These are phyloP conservation scores for Philereme vetulata DNA, from an alignment of 2,888 invertebrate genomes.

Conservation along the genomic window DNA sequence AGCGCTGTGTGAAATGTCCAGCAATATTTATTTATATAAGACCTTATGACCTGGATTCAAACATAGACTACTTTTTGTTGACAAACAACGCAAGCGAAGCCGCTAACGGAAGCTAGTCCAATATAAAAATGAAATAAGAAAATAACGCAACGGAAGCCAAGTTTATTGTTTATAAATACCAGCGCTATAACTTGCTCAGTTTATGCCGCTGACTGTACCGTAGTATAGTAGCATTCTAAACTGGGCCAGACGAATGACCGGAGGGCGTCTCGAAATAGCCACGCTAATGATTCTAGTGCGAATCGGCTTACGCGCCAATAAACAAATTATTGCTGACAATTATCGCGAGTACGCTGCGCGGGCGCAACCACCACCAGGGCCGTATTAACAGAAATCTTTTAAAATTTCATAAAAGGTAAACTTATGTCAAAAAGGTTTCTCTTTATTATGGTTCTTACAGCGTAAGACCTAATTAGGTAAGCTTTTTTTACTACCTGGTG, in stretches of 20 bases:
- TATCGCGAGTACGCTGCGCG: constrained; percentile 41
- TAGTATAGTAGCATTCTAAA: constrained; percentile 42
- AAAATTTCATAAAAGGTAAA: too few relatives aligned
- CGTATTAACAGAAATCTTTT: not conserved
- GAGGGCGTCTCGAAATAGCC: constrained; percentile 66
- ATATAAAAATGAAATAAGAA: constrained; percentile 8
- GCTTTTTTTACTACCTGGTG: too few relatives aligned
- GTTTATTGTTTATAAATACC: constrained; percentile 2
- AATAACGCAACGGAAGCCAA: constrained; percentile 13
- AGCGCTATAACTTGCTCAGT: constrained; percentile 10
- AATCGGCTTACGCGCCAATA: constrained; percentile 67
- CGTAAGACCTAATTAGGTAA: too few relatives aligned
- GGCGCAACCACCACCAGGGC: constrained; percentile 27
- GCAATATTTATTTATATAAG: too few relatives aligned
- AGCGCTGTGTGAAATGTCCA: too few relatives aligned
- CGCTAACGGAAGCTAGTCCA: too few relatives aligned
- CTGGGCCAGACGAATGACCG: constrained; percentile 59
- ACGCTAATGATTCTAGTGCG: constrained; percentile 59
- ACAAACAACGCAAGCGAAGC: too few relatives aligned
- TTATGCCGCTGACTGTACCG: constrained; percentile 15
- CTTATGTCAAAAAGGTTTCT: too few relatives aligned
- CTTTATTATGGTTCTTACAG: too few relatives aligned
- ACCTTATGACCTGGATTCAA: too few relatives aligned
- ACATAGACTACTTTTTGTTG: too few relatives aligned
- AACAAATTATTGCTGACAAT: constrained; percentile 73